Evolutionary conservation across 2,888 invertebrate species (phyloP).

Genomic region (Synergus japonicus): DNA sequence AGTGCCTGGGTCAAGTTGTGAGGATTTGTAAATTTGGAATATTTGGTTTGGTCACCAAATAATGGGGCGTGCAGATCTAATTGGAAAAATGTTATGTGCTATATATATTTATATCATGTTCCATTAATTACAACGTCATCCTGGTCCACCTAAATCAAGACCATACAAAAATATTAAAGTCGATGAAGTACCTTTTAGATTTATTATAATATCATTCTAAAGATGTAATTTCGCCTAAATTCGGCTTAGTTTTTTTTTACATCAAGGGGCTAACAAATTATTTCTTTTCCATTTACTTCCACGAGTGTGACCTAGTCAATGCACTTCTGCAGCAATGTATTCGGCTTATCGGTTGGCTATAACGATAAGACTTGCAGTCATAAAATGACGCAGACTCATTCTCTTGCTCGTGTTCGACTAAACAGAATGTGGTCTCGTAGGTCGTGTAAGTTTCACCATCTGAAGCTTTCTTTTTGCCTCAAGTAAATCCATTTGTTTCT

Average conservation of each 20-base stretch:
- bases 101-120: neutral
- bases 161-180: neutral
- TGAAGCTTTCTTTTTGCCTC: too few relatives aligned
- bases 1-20: neutral
- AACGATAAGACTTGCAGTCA: slow-evolving; percentile 8
- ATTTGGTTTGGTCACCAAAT: neutral
- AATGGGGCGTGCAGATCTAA: neutral
- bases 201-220: too few relatives aligned
- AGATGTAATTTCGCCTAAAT: too few relatives aligned
- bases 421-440: neutral
- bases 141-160: neutral
- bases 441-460: too few relatives aligned
- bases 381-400: slow-evolving; percentile 13
- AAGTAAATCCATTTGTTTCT: too few relatives aligned
- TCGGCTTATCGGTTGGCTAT: neutral
- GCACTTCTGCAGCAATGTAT: neutral
- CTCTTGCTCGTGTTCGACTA: slow-evolving; percentile 1
- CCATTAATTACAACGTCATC: neutral
- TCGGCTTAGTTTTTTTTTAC: too few relatives aligned
- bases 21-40: neutral
- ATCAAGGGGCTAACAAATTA: too few relatives aligned
- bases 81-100: neutral
- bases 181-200: neutral
- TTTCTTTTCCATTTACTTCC: too few relatives aligned
- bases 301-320: neutral